These are phyloP conservation scores for Rafetus swinhoei DNA, from an alignment of 2,113 vertebrate genomes.

Conservation along the genomic window DNA sequence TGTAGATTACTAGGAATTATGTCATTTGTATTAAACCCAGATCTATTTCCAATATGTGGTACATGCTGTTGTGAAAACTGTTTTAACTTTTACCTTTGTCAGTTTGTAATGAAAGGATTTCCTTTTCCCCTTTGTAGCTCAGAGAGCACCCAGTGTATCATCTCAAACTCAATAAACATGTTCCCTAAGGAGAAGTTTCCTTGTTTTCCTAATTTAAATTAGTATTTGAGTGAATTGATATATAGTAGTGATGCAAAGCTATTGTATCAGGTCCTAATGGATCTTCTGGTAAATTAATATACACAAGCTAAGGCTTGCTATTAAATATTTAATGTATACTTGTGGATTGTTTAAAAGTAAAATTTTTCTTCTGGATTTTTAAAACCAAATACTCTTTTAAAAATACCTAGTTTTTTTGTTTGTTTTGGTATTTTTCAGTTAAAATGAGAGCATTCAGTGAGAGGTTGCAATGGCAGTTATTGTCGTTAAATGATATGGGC, in stretches of 20 bases:
- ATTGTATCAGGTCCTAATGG: conserved; percentile 78
- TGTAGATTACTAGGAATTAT: conserved; percentile 92
- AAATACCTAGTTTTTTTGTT: too few species aligned
- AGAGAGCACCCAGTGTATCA: conserved; percentile 93
- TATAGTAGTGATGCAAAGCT: conserved; percentile 67
- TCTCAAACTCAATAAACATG: conserved; percentile 93
- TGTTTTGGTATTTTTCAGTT: not conserved
- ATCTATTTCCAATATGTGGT: conserved; percentile 93
- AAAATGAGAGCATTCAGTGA: conserved; percentile 12
- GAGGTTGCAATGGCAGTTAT: not conserved
- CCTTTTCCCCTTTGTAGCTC: conserved; percentile 94
- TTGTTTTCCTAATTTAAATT: conserved; percentile 83
- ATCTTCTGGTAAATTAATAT: conserved; percentile 67
- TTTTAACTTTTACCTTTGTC: conserved; percentile 93
- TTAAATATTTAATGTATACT: conserved; percentile 71
- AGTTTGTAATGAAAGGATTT: conserved; percentile 94
- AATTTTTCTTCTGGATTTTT: conserved; percentile 54
- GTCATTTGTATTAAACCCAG: conserved; percentile 94
- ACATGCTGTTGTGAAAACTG: conserved; percentile 95
- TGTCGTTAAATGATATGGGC: conserved; percentile 35
- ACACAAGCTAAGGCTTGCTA: conserved; percentile 68
- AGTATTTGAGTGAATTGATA: conserved; percentile 70
- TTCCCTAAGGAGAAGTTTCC: conserved; percentile 87
- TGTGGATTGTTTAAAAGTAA: conserved; percentile 68
- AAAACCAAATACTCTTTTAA: too few species aligned